Base-by-base conservation (phyloP, 2,888 invertebrate genomes). In the Oligia latruncula region DNA sequence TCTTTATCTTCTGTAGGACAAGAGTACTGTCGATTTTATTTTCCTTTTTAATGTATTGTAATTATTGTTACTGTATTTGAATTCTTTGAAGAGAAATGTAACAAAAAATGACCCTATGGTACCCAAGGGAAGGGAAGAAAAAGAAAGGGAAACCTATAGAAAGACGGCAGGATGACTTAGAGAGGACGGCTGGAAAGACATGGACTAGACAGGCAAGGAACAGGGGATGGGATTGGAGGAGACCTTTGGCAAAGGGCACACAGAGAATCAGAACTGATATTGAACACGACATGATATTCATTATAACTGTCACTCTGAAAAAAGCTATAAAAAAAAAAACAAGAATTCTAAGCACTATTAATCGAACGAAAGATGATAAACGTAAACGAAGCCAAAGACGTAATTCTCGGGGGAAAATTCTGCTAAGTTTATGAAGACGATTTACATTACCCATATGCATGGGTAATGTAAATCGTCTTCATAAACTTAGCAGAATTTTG, bases 401-500 rank as follows among this genome's bases (percentile, higher is more conserved):
- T 40, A 20, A 40, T 40, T 40, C 40, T 40, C 40, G 55, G 15
- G 62, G 49, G 29, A 78, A 43, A 65, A 49, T 49, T 83, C 60
- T 70, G 40, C 46, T 23, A 49, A 76, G 49, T 58, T 65, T 40
- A 29, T 66, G 23, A 13, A 76, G 49, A 29, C n/a, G 11, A 11
- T 78, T 84, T 15, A 49, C 23, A 65, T 65, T 46, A 55, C 17
- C 43, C 40, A 40, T 17, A 40, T 17, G 2, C 17, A 29, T 43
- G n/a, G n/a, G n/a, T n/a, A n/a, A n/a, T n/a, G n/a, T n/a, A n/a
- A n/a, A n/a, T n/a, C n/a, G n/a, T n/a, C n/a, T n/a, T n/a, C n/a
- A n/a, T n/a, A n/a, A n/a, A n/a, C n/a, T n/a, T n/a, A n/a, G n/a
- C n/a, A n/a, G n/a, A n/a, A n/a, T n/a, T n/a, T n/a, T n/a, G n/a